Evolutionary conservation across 1,140 invertebrate genomes (phyloP), one percentile per base, ranked within the genome.

Genomic region (Drosophila yakuba): DNA sequence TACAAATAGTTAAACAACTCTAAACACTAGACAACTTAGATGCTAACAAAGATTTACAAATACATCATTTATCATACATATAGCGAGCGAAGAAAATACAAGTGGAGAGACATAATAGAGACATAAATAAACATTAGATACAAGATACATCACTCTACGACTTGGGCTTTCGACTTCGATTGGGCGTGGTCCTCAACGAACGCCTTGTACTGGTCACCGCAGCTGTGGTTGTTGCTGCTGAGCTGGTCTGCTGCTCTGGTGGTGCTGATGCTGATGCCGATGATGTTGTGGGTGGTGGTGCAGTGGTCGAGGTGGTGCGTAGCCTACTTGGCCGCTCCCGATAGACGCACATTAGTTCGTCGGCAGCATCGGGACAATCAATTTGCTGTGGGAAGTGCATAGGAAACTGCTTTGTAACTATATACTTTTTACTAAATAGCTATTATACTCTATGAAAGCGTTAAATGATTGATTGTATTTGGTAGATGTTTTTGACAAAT

Each of bases 351-450:
- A 94, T 94, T 48, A 94, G 93, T 74, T 95, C 95, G 74, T 95
- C 95, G 6, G 94, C 94, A 36, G 94, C 94, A 91, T 95, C 94
- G 3, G 93, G 92, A 79, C 94, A 95, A 91, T 95, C 94, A 17
- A 93, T 93, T 74, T 93, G 93, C 62, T 92, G 15, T 4, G 11
- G 11, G 39, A 50, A 17, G 17, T 17, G 17, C 17, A 17, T 1
- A 17, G 0, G 17, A 17, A 17, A 17, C 17, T 17, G 17, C 1
- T 17, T 17, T 17, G 17, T 17, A 17, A 17, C 17, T 17, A 17
- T 17, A 17, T 17, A 17, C 17, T 17, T 17, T 17, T 17, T 17
- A 17, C 17, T 17, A 17, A 17, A 17, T 17, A 17, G 1, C 7
- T 0, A 10, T 32, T 32, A 8, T 32, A 8, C 8, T 32, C 17